Percentiles rank a stretch among this genome's conserved stretches.
Conservation (phyloP, 2,113 vertebrate species). For the Hippocampus abdominalis region DNA sequence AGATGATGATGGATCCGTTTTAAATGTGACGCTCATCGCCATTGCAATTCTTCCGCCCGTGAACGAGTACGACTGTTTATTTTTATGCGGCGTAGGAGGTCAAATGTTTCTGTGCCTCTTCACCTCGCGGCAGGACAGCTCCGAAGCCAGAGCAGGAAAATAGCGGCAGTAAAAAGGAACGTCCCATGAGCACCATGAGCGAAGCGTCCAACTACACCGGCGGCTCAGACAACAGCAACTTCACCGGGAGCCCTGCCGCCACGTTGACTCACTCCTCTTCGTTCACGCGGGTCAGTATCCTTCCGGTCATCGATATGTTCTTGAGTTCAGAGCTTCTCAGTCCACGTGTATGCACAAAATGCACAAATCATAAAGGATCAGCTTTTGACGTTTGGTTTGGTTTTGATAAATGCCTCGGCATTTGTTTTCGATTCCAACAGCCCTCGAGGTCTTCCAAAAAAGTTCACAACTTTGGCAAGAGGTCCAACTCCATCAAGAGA, state of each 20-base stretch:
- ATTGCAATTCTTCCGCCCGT: background rate
- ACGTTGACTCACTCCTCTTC: slow-evolving; percentile 39
- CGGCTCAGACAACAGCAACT: slow-evolving; percentile 80
- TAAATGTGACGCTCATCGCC: background rate
- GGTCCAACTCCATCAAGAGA: slow-evolving; percentile 96
- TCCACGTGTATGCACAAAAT: no score
- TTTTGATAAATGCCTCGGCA: no score
- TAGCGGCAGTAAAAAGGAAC: slow-evolving; percentile 77
- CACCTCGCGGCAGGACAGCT: slow-evolving; percentile 72
- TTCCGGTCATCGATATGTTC: no score
- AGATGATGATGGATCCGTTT: no score
- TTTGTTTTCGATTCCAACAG: slow-evolving; percentile 57
- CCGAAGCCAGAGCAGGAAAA: slow-evolving; percentile 62
- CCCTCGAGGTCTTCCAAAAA: slow-evolving; percentile 92
- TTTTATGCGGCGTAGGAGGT: background rate
- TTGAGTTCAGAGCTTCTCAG: no score
- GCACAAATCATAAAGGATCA: no score
- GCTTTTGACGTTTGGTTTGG: no score
- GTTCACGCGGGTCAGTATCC: slow-evolving; percentile 68
- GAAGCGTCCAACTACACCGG: slow-evolving; percentile 89
- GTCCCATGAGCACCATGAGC: slow-evolving; percentile 84
- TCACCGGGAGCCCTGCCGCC: slow-evolving; percentile 82
- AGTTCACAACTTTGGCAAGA: slow-evolving; percentile 95
- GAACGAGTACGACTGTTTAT: background rate
- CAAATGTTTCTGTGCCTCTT: slow-evolving; percentile 26